These are phyloP conservation scores for Acestrorhynchus altus DNA, from an alignment of 2,797 vertebrate genomes.

Conservation along the genomic window DNA sequence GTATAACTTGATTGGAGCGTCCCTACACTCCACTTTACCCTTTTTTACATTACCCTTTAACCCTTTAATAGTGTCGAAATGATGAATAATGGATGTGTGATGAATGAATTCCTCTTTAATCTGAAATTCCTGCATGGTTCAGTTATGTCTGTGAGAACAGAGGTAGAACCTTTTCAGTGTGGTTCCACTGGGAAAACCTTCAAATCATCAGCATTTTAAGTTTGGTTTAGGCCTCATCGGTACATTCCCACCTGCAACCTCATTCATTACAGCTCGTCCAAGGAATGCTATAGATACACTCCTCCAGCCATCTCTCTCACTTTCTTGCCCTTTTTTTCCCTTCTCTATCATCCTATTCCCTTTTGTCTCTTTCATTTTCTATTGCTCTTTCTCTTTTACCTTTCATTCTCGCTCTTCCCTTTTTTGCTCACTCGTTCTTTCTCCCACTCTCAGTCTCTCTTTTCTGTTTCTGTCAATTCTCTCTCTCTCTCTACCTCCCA, in stretches of 20 bases:
- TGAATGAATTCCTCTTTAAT: too few relatives aligned
- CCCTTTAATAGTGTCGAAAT: too few relatives aligned
- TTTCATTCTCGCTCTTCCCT: too few relatives aligned
- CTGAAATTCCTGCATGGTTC: too few relatives aligned
- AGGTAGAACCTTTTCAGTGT: neutral
- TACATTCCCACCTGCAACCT: neutral
- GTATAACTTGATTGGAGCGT: too few relatives aligned
- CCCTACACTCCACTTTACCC: too few relatives aligned
- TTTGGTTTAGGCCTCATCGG: neutral
- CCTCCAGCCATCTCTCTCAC: neutral
- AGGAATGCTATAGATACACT: neutral
- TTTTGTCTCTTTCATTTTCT: neutral
- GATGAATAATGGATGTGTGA: too few relatives aligned
- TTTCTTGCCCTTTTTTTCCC: neutral
- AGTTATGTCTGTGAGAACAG: neutral
- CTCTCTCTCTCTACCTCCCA: neutral
- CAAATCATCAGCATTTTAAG: neutral
- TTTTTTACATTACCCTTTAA: too few relatives aligned
- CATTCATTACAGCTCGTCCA: neutral
- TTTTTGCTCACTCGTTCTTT: neutral
- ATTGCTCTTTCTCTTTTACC: neutral
- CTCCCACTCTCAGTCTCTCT: neutral
- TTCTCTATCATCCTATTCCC: neutral
- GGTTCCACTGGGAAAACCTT: neutral
- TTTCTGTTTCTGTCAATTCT: too few relatives aligned